Evolutionary conservation across 2,113 vertebrate genomes (phyloP).

Genomic region (Bubo scandiacus): DNA sequence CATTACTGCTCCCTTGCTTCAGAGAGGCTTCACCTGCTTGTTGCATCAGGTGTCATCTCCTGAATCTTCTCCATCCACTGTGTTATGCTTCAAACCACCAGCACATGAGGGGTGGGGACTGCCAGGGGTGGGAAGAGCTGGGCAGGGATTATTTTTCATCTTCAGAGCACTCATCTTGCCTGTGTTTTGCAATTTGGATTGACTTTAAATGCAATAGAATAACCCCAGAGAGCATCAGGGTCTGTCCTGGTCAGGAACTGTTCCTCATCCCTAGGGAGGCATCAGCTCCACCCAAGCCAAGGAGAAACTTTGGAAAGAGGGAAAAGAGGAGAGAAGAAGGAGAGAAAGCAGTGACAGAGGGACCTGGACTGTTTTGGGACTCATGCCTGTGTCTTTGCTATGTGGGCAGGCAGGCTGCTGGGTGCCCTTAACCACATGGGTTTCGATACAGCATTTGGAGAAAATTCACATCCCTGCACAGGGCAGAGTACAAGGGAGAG

Average conservation of each 20-base stretch:
- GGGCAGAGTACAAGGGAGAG: background rate
- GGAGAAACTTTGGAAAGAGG: background rate
- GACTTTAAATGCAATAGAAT: background rate
- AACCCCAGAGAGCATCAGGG: rapidly evolving
- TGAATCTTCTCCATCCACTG: background rate
- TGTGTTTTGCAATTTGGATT: background rate
- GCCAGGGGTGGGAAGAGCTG: background rate
- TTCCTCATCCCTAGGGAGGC: background rate
- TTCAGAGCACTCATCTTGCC: background rate
- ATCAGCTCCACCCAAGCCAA: background rate
- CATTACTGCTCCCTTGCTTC: rapidly evolving
- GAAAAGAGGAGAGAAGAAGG: background rate
- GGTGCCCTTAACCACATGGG: background rate
- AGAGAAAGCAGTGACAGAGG: background rate
- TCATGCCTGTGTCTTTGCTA: rapidly evolving
- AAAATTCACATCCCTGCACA: background rate
- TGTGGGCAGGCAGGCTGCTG: background rate
- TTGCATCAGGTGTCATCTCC: rapidly evolving
- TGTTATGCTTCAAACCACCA: rapidly evolving
- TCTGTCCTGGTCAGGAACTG: rapidly evolving
- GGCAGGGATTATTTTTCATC: background rate
- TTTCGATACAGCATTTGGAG: background rate
- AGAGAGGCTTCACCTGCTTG: background rate
- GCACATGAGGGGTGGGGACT: background rate
- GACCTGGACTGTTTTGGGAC: background rate